Percentiles rank a stretch among this genome's conserved stretches.
Evolutionary conservation across 2,888 invertebrate genomes (phyloP).

Genomic region (Callinectes sapidus): DNA sequence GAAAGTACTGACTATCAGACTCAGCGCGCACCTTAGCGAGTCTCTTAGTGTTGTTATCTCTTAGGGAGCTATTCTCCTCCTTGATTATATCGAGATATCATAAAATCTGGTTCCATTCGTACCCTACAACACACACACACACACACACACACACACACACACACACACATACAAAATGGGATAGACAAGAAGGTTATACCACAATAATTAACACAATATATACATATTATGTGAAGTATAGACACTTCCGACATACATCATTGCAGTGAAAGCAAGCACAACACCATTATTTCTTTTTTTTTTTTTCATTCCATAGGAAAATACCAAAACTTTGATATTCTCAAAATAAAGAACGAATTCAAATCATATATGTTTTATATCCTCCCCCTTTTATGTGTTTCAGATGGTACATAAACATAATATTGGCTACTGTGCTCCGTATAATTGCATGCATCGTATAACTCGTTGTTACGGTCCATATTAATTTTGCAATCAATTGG

Average conservation of each 20-base stretch:
- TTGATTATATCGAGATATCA: neutral
- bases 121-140: neutral
- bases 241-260: neutral
- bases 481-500: too few species aligned
- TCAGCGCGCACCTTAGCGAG: constrained; percentile 46
- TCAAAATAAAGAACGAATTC: neutral
- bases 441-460: too few species aligned
- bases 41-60: constrained; percentile 39
- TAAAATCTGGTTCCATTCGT: neutral
- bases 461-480: too few species aligned
- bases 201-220: neutral
- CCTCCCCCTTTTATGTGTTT: too few species aligned
- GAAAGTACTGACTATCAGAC: constrained; percentile 50
- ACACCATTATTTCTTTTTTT: neutral
- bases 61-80: neutral
- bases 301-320: neutral
- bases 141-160: neutral
- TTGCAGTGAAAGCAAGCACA: neutral
- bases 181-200: neutral
- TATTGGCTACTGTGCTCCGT: too few species aligned
- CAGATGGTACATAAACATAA: too few species aligned
- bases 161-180: neutral
- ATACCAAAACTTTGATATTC: neutral
- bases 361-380: too few species aligned
- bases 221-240: too few species aligned